Evolutionary conservation across 2,113 vertebrate genomes (phyloP), one percentile per base, ranked within the genome.

Genomic region (Blennius ocellaris): DNA sequence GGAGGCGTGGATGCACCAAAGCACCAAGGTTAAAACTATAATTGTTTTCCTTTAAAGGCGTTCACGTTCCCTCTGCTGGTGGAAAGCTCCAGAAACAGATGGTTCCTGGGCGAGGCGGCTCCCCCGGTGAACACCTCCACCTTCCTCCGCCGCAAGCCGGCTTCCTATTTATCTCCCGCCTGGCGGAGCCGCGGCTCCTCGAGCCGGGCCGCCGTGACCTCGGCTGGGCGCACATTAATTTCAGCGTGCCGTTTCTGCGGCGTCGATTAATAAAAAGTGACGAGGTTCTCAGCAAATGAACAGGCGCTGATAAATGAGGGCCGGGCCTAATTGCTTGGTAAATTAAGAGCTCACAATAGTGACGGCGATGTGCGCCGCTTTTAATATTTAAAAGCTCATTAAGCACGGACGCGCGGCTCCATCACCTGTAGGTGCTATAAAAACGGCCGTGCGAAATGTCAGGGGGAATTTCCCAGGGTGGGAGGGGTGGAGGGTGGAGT

Each of bases 351-450:
- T 98, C 95, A 96, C 93, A 93, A 94, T 95, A 90, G 92, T 96
- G 95, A 96, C 94, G 95, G 94, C 94, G 95, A 95, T 93, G 93
- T 91, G 94, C 90, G 94, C 92, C 92, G 94, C 94, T 96, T 97
- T 98, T 97, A 96, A 97, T 98, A 97, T 97, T 97, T 97, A 96
- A 97, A 97, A 97, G 96, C 94, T 96, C 96, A 97, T 98, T 97
- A 97, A 94, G 94, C 91, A 93, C 93, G 92, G 57, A 93, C 95
- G 94, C 90, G 93, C 95, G 93, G 89, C 93, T 90, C 94, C 95
- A 62, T 87, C 87, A 85, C 85, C 91, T 91, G 80, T 76, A 85
- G 89, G 82, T 81, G 80, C 69, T 36, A 43, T 73, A 84, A 79
- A 81, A 79, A 81, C 11, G 83, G 66, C 69, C 63, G 1, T 69